These are phyloP conservation scores for Emys orbicularis DNA, from an alignment of 2,797 vertebrate species.

Conservation along the genomic window DNA sequence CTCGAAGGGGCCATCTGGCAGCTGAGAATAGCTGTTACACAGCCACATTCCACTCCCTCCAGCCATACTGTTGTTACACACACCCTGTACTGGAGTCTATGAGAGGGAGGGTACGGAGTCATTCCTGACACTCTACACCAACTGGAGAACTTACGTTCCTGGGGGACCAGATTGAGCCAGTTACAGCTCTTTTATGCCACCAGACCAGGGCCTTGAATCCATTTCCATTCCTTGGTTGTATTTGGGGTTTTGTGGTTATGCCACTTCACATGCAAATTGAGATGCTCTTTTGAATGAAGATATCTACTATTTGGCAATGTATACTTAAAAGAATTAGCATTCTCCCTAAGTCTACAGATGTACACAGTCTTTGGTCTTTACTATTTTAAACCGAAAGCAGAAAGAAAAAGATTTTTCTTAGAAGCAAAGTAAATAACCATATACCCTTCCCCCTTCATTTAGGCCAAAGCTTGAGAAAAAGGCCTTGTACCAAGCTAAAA, in stretches of 20 bases:
- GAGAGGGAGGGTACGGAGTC: accelerated
- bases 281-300: neutral
- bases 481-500: neutral
- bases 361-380: neutral
- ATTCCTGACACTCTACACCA: neutral
- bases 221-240: no score
- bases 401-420: neutral
- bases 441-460: neutral
- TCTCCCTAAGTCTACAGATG: neutral
- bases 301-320: neutral
- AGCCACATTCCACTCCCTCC: neutral
- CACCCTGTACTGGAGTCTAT: neutral
- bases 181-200: neutral
- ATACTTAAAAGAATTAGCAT: neutral
- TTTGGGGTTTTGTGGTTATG: no score
- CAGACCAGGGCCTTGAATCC: neutral
- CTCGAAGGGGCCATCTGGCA: accelerated
- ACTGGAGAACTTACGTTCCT: neutral
- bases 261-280: neutral
- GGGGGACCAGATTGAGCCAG: neutral
- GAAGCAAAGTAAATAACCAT: neutral
- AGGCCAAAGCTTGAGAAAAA: neutral
- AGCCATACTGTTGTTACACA: neutral
- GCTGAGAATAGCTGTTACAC: neutral
- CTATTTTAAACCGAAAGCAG: neutral